phyloP scores from a whole-genome alignment of 2,888 invertebrate genomes.

The Mylabris sibirica region DNA sequence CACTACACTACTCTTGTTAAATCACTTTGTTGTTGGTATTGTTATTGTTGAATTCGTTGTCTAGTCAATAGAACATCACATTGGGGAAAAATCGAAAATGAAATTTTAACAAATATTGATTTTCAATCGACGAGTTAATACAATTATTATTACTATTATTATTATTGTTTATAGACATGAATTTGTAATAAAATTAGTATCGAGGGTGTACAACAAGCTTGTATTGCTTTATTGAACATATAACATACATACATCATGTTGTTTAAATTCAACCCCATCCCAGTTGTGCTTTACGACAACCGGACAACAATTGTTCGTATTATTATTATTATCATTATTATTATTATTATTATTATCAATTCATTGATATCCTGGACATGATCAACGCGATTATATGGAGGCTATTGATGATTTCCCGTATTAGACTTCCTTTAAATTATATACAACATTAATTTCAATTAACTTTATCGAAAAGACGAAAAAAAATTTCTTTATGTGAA shows the following conservation, averaged over 20 bases:
- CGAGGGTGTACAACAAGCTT: neutral
- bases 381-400: neutral
- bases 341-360: neutral
- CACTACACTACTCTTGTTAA: conserved; percentile 32
- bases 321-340: neutral
- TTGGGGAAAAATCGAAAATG: neutral
- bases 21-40: conserved; percentile 20
- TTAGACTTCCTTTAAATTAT: neutral
- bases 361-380: neutral
- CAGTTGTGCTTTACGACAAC: neutral
- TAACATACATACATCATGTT: too few relatives aligned
- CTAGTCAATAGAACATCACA: neutral
- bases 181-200: neutral
- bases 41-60: conserved; percentile 1
- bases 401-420: neutral
- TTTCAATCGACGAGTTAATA: neutral
- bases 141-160: too few relatives aligned
- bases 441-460: neutral
- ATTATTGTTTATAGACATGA: neutral
- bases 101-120: neutral
- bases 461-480: neutral
- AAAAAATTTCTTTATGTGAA: neutral
- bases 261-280: too few relatives aligned
- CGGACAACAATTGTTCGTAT: neutral
- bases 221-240: neutral